Conservation (phyloP, 1,140 invertebrate genomes). For the Sipha flava region DNA sequence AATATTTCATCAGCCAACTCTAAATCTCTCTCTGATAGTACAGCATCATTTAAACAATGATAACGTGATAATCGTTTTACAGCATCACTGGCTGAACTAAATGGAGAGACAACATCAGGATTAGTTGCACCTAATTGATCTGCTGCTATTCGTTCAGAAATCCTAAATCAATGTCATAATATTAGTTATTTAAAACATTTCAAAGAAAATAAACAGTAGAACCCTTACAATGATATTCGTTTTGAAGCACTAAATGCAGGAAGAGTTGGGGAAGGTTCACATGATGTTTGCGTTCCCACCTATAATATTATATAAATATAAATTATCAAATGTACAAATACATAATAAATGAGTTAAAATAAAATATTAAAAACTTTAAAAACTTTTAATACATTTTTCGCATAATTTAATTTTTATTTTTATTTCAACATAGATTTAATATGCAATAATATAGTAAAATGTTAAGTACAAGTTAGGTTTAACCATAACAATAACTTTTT, state of each 20-base stretch:
- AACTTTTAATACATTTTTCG: too few relatives aligned
- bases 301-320: conserved; percentile 4
- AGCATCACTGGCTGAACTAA: conserved; percentile 63
- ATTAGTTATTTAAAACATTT: neutral
- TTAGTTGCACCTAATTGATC: conserved; percentile 69
- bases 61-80: conserved; percentile 70
- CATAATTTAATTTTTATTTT: too few relatives aligned
- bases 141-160: conserved; percentile 66
- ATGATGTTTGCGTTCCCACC: conserved; percentile 38
- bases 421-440: too few relatives aligned
- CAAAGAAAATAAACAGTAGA: too few relatives aligned
- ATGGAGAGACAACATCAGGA: conserved; percentile 69
- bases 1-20: conserved; percentile 69
- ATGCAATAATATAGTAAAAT: too few relatives aligned
- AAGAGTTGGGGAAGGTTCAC: conserved; percentile 36
- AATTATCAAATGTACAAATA: neutral
- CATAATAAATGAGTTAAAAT: neutral
- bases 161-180: conserved; percentile 42
- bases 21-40: conserved; percentile 56
- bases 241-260: conserved; percentile 35
- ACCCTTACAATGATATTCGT: conserved; percentile 37
- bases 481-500: neutral
- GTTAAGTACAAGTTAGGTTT: too few relatives aligned
- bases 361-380: neutral
- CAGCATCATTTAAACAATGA: conserved; percentile 68